Percentiles rank a stretch among this genome's conserved stretches.
Evolutionary conservation across 2,113 vertebrate genomes (phyloP).

Genomic region (Tyrannus savana): DNA sequence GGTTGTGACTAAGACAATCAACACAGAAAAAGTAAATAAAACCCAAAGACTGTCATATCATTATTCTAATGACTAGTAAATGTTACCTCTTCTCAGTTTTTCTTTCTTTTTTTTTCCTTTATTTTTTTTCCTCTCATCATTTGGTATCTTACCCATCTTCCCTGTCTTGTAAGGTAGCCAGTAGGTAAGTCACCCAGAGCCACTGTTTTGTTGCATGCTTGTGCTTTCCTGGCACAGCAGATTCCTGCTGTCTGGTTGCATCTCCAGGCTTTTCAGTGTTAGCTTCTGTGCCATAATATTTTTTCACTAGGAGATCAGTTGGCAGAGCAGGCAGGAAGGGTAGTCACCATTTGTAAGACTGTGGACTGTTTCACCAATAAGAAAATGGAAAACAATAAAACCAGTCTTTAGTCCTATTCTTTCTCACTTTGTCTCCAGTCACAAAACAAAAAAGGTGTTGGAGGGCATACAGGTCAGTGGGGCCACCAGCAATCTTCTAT

Average conservation of each 20-base stretch:
- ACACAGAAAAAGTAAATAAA: background rate
- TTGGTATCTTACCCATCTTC: background rate
- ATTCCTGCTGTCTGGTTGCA: background rate
- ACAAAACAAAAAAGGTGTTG: background rate
- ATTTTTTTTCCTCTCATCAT: fast-evolving
- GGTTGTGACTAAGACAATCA: background rate
- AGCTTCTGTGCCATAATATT: background rate
- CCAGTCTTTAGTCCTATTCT: background rate
- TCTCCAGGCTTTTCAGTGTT: background rate
- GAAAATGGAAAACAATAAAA: background rate
- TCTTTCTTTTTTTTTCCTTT: background rate
- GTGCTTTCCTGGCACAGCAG: background rate
- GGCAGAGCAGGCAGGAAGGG: background rate
- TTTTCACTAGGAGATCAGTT: background rate
- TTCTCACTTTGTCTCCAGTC: background rate
- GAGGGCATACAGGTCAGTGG: background rate
- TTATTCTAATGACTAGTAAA: background rate
- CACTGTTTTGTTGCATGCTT: background rate
- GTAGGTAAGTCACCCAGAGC: background rate
- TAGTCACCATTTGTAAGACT: background rate
- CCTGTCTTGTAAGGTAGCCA: background rate
- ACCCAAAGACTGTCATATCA: background rate
- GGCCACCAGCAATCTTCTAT: background rate
- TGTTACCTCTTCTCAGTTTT: background rate
- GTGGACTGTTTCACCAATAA: background rate